These are phyloP conservation scores for Mastomys coucha DNA, from an alignment of 2,113 vertebrate genomes.

Conservation along the genomic window DNA sequence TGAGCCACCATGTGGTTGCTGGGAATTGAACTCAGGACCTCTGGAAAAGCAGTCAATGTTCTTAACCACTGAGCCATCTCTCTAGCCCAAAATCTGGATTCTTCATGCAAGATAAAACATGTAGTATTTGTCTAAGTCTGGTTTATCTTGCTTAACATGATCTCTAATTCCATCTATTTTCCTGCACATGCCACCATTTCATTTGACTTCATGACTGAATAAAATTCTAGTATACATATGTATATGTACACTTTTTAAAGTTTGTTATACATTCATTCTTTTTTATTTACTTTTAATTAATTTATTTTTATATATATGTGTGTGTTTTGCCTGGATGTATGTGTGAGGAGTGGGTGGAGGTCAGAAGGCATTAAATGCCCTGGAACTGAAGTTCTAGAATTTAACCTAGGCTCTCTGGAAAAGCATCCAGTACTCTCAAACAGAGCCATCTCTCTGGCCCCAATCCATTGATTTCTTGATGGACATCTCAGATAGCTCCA, in stretches of 20 bases:
- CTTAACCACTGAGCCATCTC: too few species aligned
- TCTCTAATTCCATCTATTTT: not conserved
- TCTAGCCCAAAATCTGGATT: not conserved
- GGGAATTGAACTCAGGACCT: too few species aligned
- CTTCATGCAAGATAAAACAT: not conserved
- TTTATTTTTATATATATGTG: not conserved
- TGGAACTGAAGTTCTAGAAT: not conserved
- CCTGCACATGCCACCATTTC: not conserved
- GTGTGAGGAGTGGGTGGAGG: not conserved
- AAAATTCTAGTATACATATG: not conserved
- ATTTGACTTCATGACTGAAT: not conserved
- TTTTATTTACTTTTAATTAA: not conserved
- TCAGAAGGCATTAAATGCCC: not conserved
- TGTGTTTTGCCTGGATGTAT: not conserved
- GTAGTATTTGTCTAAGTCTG: not conserved
- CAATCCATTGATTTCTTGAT: not conserved
- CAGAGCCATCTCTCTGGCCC: not conserved
- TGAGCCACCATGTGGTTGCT: too few species aligned
- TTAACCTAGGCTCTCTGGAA: not conserved
- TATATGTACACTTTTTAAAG: too few species aligned
- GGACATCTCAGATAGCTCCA: not conserved
- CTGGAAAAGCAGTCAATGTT: too few species aligned
- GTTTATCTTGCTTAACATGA: not conserved
- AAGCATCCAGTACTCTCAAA: too few species aligned
- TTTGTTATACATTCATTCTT: not conserved